These are phyloP conservation scores for Borostomias antarcticus DNA, from an alignment of 2,797 vertebrate species.

Conservation along the genomic window DNA sequence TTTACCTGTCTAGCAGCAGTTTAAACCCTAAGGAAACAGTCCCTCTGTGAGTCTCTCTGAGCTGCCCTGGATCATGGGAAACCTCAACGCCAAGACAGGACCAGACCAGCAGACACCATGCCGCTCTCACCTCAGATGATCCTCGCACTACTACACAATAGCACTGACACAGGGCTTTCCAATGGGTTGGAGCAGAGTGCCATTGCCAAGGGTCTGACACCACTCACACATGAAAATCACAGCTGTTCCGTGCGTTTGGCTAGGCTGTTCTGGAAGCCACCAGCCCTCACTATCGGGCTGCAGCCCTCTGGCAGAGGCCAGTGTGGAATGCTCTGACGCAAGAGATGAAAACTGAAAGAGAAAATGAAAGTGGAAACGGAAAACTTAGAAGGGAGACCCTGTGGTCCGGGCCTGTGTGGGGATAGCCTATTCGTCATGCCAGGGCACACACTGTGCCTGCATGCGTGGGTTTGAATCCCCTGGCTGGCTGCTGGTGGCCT, in stretches of 20 bases:
- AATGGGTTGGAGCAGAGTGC: no score
- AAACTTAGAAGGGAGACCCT: no score
- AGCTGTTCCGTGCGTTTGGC: no score
- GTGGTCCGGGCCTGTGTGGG: neutral
- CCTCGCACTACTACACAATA: no score
- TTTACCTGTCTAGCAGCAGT: neutral
- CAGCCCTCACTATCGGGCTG: neutral
- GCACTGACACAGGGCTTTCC: no score
- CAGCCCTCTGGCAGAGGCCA: neutral
- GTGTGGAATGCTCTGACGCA: neutral
- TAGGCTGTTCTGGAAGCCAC: no score
- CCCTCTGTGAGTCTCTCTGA: neutral
- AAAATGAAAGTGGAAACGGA: neutral
- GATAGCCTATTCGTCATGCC: neutral
- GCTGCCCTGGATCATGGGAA: neutral
- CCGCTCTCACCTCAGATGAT: no score
- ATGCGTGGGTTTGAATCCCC: neutral
- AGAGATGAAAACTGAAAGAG: neutral
- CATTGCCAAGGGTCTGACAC: no score
- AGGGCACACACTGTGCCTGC: neutral
- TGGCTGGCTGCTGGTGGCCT: neutral
- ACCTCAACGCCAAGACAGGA: neutral
- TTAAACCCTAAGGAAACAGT: neutral
- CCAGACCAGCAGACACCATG: no score
- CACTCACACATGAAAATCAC: no score